Evolutionary conservation across 2,888 invertebrate species (phyloP).

Genomic region (Liposcelis brunnea): DNA sequence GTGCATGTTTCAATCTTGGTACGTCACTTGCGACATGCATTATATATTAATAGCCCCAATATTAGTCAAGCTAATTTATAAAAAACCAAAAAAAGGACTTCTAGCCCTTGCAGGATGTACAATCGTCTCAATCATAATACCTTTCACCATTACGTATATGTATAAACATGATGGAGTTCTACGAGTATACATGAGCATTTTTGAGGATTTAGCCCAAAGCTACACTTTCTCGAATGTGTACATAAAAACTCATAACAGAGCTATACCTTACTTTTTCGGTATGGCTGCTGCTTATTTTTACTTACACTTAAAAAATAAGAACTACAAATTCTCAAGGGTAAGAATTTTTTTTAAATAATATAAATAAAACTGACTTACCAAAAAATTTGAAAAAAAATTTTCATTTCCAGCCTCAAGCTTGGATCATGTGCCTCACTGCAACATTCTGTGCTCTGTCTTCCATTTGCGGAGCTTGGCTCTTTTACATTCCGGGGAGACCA

Average conservation of each 20-base stretch:
- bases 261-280: slow-evolving; percentile 19
- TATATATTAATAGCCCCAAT: slow-evolving; percentile 20
- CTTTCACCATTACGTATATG: slow-evolving; percentile 13
- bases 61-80: slow-evolving; percentile 8
- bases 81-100: slow-evolving; percentile 9
- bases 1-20: slow-evolving; percentile 27
- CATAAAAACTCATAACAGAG: slow-evolving; percentile 19
- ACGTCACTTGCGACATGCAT: slow-evolving; percentile 25
- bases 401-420: slow-evolving; percentile 3
- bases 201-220: background rate
- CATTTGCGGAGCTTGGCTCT: slow-evolving; percentile 13
- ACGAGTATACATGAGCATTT: slow-evolving; percentile 14
- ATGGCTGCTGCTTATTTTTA: slow-evolving; percentile 17
- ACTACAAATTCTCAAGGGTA: slow-evolving; percentile 17
- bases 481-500: slow-evolving; percentile 14
- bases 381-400: no score
- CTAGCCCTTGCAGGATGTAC: background rate
- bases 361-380: no score
- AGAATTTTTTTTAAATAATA: slow-evolving; percentile 8
- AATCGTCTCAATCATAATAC: background rate
- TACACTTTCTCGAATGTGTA: slow-evolving; percentile 13
- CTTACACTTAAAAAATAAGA: slow-evolving; percentile 14
- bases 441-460: background rate
- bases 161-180: slow-evolving; percentile 16
- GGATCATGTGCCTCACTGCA: background rate